A percentile compares a stretch with the other conserved stretches of the same genome.
Evolutionary conservation across 2,888 invertebrate genomes (phyloP).

Genomic region (Drymonia ruficornis): DNA sequence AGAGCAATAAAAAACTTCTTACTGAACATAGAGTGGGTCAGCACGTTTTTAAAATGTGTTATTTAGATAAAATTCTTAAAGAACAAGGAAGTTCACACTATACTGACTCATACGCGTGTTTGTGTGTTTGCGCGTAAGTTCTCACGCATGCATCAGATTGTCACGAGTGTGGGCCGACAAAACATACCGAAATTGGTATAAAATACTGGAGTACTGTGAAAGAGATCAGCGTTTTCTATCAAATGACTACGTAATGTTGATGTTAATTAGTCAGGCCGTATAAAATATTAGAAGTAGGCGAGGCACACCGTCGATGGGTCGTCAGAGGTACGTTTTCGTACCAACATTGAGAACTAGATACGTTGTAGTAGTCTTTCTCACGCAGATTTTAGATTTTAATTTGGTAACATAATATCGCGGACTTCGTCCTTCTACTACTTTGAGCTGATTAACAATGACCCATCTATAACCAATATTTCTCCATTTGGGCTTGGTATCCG

Average conservation of each 20-base stretch:
- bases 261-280: background rate
- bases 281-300: no score
- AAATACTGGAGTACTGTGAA: constrained; percentile 16
- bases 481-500: constrained; percentile 11
- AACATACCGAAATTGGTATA: constrained; percentile 42
- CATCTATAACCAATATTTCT: background rate
- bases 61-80: constrained; percentile 32
- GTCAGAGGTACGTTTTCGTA: no score
- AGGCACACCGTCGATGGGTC: no score
- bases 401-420: no score
- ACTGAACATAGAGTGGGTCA: constrained; percentile 18
- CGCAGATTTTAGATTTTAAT: no score
- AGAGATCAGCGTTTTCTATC: constrained; percentile 11
- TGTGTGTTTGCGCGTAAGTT: constrained; percentile 61
- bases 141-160: constrained; percentile 76
- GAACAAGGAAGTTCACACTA: constrained; percentile 55
- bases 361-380: no score
- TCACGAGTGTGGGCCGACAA: constrained; percentile 61
- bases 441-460: no score
- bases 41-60: constrained; percentile 34
- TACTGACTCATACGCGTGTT: constrained; percentile 62
- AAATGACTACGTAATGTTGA: background rate
- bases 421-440: no score
- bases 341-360: no score
- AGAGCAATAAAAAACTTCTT: constrained; percentile 31